These are phyloP conservation scores for Semotilus atromaculatus DNA, from an alignment of 2,797 vertebrate species.

Conservation along the genomic window DNA sequence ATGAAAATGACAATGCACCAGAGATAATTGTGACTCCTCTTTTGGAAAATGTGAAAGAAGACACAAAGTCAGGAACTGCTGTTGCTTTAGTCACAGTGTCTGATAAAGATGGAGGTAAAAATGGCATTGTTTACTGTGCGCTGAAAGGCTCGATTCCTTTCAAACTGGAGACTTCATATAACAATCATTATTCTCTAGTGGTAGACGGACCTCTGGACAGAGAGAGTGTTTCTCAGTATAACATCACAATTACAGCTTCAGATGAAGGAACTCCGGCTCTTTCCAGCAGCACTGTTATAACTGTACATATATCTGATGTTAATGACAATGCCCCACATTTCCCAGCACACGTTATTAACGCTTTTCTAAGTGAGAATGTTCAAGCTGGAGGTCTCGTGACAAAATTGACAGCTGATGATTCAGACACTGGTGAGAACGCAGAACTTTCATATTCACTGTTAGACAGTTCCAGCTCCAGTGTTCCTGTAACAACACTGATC, in stretches of 20 bases:
- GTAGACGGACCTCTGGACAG: conserved; percentile 56
- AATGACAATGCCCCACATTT: conserved; percentile 75
- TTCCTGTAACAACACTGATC: conserved; percentile 55
- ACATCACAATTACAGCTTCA: conserved; percentile 61
- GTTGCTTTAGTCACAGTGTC: conserved; percentile 55
- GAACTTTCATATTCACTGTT: conserved; percentile 63
- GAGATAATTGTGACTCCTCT: conserved; percentile 64
- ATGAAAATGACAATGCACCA: conserved; percentile 78
- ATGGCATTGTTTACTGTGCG: conserved; percentile 46
- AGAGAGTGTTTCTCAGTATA: conserved; percentile 66
- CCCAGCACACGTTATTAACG: conserved; percentile 21
- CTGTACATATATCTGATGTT: conserved; percentile 67
- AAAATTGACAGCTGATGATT: conserved; percentile 48
- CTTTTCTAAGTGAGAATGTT: conserved; percentile 57
- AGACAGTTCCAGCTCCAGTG: conserved; percentile 28
- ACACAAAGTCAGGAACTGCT: conserved; percentile 44
- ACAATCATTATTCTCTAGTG: conserved; percentile 59
- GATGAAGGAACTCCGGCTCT: conserved; percentile 68
- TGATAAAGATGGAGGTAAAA: conserved; percentile 62
- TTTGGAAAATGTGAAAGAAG: conserved; percentile 39
- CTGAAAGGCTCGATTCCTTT: conserved; percentile 50
- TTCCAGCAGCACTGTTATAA: conserved; percentile 55
- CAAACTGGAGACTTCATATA: conserved; percentile 57
- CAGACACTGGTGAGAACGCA: conserved; percentile 60
- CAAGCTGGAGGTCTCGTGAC: conserved; percentile 43